Conservation (phyloP, 2,888 invertebrate species). For the Pyrrhia umbra region DNA sequence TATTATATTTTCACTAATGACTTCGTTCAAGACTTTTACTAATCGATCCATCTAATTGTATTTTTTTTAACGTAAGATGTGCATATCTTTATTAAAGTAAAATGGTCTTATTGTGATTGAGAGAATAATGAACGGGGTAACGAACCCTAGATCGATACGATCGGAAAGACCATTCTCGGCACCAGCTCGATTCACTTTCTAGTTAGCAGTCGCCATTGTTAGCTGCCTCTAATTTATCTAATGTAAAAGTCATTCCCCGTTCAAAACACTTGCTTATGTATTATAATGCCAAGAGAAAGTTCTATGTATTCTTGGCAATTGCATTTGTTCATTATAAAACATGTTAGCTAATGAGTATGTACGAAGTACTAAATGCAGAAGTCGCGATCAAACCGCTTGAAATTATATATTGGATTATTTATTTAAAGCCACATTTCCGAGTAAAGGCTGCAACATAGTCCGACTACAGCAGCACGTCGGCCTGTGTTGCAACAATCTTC, state of each 20-base stretch:
- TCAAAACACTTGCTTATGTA: slow-evolving; percentile 67
- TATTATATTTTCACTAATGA: slow-evolving; percentile 28
- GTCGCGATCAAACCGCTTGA: slow-evolving; percentile 4
- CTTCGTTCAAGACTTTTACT: slow-evolving; percentile 6
- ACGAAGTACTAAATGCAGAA: background rate
- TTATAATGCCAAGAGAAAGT: slow-evolving; percentile 57
- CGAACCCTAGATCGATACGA: slow-evolving; percentile 83
- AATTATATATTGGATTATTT: slow-evolving; percentile 45
- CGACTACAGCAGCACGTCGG: slow-evolving; percentile 56
- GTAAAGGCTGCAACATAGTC: slow-evolving; percentile 65
- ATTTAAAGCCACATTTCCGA: slow-evolving; percentile 65
- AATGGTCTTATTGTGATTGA: slow-evolving; percentile 81
- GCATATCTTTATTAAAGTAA: slow-evolving; percentile 58
- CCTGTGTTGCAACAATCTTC: slow-evolving; percentile 71
- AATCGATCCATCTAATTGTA: slow-evolving; percentile 19
- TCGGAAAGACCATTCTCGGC: slow-evolving; percentile 83
- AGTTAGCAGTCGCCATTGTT: slow-evolving; percentile 84
- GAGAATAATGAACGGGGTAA: slow-evolving; percentile 83
- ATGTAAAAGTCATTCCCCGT: slow-evolving; percentile 79
- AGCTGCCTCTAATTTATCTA: slow-evolving; percentile 82
- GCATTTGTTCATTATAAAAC: slow-evolving; percentile 36
- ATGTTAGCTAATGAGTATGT: slow-evolving; percentile 20
- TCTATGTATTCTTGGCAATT: slow-evolving; percentile 27
- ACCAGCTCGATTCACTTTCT: slow-evolving; percentile 85
- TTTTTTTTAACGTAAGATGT: slow-evolving; percentile 42